Base-by-base conservation (phyloP, 2,113 vertebrate species). In the Falcunculus frontatus region DNA sequence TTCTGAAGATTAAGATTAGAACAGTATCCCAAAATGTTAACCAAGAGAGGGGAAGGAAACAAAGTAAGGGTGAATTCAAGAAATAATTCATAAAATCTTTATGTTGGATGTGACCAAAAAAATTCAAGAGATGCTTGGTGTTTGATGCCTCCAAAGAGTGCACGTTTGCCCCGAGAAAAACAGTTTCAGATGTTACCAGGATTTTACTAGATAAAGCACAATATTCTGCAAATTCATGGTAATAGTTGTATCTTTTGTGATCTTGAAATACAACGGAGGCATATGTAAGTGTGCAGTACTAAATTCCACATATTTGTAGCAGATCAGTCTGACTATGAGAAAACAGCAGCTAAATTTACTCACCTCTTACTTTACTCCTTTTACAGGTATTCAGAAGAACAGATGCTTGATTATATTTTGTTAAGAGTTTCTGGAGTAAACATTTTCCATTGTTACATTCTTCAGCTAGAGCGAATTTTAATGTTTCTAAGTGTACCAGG, bases 401-500 rank as follows among this genome's bases (percentile, higher is more conserved):
- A 89, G 92, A 95, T 42, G 98, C 97, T 78, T 98, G 90, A 42
- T 98, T 95, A 37, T 99, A 99, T 49, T 76, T 93, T 57, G 59
- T 92, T 49, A 99, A 96, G 35, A 99, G 96, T 37, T 57, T 94
- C 95, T 97, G 97, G 65, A 99, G 95, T 33, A 98, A 52, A 13
- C 98, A 98, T 8, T 60, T 94, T 68, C 95, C 96, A 50, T 75
- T 41, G 42, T 77, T 22, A 77, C 56, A 42, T 37, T 82, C 78
- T 87, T 96, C 92, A 49, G 56, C 37, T 44, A 97, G 62, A 67
- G 72, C 47, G 39, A 53, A 97, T 78, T 84, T 98, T 78, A 99
- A 78, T 25, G 92, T 97, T 96, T 95, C 93, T 64, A 98, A 98
- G 91, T 98, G 98, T 17, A 99, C 98, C 87, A 99, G 73, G 37